Base-by-base conservation (phyloP, 2,888 invertebrate genomes). In the Altica lythri region DNA sequence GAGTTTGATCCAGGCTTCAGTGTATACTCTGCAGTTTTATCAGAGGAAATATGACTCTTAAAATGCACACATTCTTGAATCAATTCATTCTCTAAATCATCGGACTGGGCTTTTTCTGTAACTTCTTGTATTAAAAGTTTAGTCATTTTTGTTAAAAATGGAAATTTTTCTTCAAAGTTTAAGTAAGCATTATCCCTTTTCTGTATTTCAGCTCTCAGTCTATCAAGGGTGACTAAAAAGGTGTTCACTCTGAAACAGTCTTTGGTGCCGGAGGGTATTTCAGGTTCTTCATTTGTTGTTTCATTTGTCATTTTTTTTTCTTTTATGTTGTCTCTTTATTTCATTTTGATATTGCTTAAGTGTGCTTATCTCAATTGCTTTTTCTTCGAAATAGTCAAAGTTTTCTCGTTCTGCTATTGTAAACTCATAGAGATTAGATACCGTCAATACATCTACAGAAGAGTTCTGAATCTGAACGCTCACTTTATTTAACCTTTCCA, bases 361-460 rank as follows among this genome's bases (percentile, higher is more conserved):
- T 49, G 46, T 17, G 38, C 53, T 53, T 22, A 47, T 46, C 46
- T 53, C 46, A 53, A 44, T 54, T 54, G 48, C 44, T 37, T 37
- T 49, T 49, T 48, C 77, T 48, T 47, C 44, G 45, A 50, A 50
- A 55, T 50, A 44, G 25, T 35, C 48, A 48, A 45, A 34, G 55
- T 50, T 45, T 53, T 53, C 53, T 47, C 47, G 47, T 16, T 52
- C 52, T 50, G 45, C 46, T 52, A 45, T 52, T 37, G 37, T 45
- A 52, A 45, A 52, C 52, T 52, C 43, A 42, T 43, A 29, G 43
- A 45, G 52, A 52, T 45, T 27, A 37, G 45, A 44, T 51, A 51
- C 44, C 44, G 51, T 51, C 44, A 51, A 44, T 53, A 52, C 52
- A 52, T 52, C 52, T 52, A 46, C 46, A 53, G 34, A 53, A 32